These are phyloP conservation scores for Acronicta leporina DNA, from an alignment of 2,888 invertebrate genomes.

Conservation along the genomic window DNA sequence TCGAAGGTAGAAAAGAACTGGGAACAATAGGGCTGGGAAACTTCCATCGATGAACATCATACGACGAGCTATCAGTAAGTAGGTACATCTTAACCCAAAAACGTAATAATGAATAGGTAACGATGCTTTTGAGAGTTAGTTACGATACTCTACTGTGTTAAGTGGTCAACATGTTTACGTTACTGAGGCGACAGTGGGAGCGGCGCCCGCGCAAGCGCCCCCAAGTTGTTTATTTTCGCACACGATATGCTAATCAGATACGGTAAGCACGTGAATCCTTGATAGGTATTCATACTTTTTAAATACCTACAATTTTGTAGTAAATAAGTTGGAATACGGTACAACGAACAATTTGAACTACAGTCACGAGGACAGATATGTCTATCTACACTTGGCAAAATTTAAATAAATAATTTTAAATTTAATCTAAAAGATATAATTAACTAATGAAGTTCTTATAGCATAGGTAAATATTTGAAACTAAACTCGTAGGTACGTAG, in stretches of 20 bases:
- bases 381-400: too few species aligned
- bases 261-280: not conserved
- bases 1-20: too few species aligned
- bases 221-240: not conserved
- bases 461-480: too few species aligned
- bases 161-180: slow-evolving; percentile 23
- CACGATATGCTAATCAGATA: slow-evolving; percentile 1
- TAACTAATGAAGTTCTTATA: too few species aligned
- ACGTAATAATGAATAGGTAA: slow-evolving; percentile 8
- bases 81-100: not conserved
- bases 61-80: too few species aligned
- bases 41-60: not conserved
- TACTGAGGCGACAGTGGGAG: not conserved
- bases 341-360: too few species aligned
- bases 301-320: too few species aligned
- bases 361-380: too few species aligned
- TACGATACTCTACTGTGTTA: slow-evolving; percentile 3
- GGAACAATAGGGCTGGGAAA: not conserved
- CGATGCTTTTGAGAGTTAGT: slow-evolving; percentile 3
- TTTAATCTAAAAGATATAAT: too few species aligned
- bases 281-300: not conserved
- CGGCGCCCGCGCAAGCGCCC: slow-evolving; percentile 3
- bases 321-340: too few species aligned
- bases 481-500: too few species aligned
- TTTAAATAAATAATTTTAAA: too few species aligned